Base-by-base conservation (phyloP, 1,140 invertebrate species). In the Ericerus pela region DNA sequence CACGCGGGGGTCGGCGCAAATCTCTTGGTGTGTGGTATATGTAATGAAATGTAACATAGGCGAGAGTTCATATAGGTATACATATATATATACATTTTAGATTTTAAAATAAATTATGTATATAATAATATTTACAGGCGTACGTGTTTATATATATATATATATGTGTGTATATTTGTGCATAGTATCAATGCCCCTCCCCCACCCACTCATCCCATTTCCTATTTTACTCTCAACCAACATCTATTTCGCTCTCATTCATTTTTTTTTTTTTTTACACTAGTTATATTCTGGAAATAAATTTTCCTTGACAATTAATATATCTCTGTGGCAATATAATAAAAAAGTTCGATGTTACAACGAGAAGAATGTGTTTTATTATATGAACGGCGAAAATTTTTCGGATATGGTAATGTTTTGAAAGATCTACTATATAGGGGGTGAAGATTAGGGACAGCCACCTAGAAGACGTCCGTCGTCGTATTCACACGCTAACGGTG, bases 101-200 rank as follows among this genome's bases (percentile, higher is more conserved):
- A 47, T 47, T 47, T 47, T n/a, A 22, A 47, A 47, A 47, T 47
- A 47, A 47, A 47, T 47, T 47, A 47, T 47, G n/a, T n/a, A 47
- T 24, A 22, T 47, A 47, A 47, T 47, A 47, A 47, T 47, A 47
- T 47, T 47, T 47, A 47, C 41, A 47, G 26, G n/a, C 41, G 41
- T 47, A 47, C 30, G 30, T 33, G 30, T 33, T 47, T n/a, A n/a
- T n/a, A n/a, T n/a, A n/a, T n/a, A n/a, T n/a, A n/a, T n/a, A n/a
- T n/a, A n/a, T n/a, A n/a, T n/a, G n/a, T n/a, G n/a, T n/a, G n/a
- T n/a, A n/a, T n/a, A n/a, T n/a, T n/a, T n/a, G n/a, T n/a, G n/a
- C n/a, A n/a, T n/a, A n/a, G n/a, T n/a, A n/a, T n/a, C n/a, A n/a
- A n/a, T n/a, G n/a, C n/a, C n/a, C n/a, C n/a, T n/a, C n/a, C n/a